Conservation (phyloP, 2,888 invertebrate species). For the Phortica okadai region DNA sequence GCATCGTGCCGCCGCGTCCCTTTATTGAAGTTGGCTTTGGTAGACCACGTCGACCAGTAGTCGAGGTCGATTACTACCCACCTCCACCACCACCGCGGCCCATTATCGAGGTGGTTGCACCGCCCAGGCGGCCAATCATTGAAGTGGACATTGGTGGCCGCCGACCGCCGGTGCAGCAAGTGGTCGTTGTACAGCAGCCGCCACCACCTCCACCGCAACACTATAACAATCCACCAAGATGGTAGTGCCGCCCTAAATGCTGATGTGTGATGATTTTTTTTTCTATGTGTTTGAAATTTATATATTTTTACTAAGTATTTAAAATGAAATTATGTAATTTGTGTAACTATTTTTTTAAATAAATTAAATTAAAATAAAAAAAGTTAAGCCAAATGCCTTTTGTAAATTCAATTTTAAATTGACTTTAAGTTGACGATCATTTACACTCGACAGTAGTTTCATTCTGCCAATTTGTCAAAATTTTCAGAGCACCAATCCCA, state of each 20-base stretch:
- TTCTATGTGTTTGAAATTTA: too few species aligned
- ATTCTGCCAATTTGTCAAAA: too few species aligned
- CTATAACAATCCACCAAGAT: constrained; percentile 47
- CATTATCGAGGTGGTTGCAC: constrained; percentile 63
- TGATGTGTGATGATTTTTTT: too few species aligned
- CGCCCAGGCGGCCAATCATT: constrained; percentile 54
- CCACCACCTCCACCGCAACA: constrained; percentile 40
- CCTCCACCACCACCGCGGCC: constrained; percentile 55
- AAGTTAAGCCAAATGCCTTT: too few species aligned
- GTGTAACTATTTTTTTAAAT: too few species aligned
- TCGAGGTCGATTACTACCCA: constrained; percentile 60
- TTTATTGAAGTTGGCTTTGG: constrained; percentile 60
- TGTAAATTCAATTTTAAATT: too few species aligned
- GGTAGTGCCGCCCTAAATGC: constrained; percentile 44
- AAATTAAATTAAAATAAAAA: too few species aligned
- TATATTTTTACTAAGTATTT: too few species aligned
- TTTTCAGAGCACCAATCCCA: too few species aligned
- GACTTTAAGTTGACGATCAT: too few species aligned
- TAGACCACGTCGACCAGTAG: constrained; percentile 47
- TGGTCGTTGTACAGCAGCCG: constrained; percentile 56
- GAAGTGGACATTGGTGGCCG: constrained; percentile 61
- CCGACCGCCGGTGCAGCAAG: constrained; percentile 55
- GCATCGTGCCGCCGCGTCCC: constrained; percentile 63
- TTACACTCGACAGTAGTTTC: too few species aligned
- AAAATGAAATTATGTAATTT: neutral